Conservation (phyloP, 2,888 invertebrate genomes). For the Orthonevra nobilis region DNA sequence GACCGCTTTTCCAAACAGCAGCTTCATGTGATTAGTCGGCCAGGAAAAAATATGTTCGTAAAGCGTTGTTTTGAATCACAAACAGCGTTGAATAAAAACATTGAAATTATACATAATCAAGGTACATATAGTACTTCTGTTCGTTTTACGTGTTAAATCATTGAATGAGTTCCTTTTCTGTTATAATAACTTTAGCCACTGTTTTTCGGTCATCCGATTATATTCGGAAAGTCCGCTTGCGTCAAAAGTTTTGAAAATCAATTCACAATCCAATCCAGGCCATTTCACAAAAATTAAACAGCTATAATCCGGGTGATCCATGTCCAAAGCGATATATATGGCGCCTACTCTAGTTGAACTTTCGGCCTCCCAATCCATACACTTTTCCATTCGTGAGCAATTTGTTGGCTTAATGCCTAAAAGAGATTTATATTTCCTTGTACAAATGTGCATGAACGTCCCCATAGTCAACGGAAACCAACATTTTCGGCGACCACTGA, state of each 20-base stretch:
- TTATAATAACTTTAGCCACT: slow-evolving; percentile 9
- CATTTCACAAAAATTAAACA: background rate
- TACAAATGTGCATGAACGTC: no score
- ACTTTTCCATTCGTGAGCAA: slow-evolving; percentile 5
- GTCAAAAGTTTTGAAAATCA: slow-evolving; percentile 14
- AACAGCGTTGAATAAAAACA: no score
- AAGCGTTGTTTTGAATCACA: no score
- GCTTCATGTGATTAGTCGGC: slow-evolving; percentile 1
- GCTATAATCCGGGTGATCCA: background rate
- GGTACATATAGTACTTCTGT: background rate
- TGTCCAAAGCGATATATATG: background rate
- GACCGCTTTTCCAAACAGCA: slow-evolving; percentile 1
- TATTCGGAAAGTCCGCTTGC: background rate
- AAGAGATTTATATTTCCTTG: no score
- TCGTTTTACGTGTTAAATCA: slow-evolving; percentile 10
- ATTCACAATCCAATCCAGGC: slow-evolving; percentile 8
- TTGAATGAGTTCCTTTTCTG: slow-evolving; percentile 13
- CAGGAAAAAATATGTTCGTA: slow-evolving; percentile 4
- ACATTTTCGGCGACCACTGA: no score
- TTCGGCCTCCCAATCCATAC: slow-evolving; percentile 6
- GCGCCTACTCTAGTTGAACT: background rate
- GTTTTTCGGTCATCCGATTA: slow-evolving; percentile 1
- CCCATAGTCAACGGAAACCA: no score
- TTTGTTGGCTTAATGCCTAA: slow-evolving; percentile 3
- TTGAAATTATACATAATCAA: slow-evolving; percentile 6